A percentile compares a stretch with the other conserved stretches of the same genome.
These are phyloP conservation scores for Pogonomyrmex californicus DNA, from an alignment of 1,140 invertebrate genomes.

Conservation along the genomic window DNA sequence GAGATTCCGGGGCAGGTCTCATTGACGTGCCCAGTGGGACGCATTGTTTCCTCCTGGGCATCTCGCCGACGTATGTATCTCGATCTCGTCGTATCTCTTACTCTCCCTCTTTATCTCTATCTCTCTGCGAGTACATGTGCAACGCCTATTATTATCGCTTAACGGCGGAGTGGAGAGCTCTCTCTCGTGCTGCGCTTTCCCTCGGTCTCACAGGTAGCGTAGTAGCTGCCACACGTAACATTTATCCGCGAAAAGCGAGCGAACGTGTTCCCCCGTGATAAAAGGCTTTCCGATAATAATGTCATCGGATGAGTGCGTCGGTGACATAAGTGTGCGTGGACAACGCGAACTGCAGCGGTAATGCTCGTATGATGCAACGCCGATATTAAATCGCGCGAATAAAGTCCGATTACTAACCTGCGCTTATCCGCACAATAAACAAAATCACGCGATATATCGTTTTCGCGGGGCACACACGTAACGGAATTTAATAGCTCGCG, in stretches of 20 bases:
- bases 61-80: conserved; percentile 46
- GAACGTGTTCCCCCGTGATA: conserved; percentile 53
- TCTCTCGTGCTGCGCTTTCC: conserved; percentile 43
- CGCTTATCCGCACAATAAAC: conserved; percentile 44
- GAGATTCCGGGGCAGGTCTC: conserved; percentile 61
- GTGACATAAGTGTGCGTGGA: conserved; percentile 50
- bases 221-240: conserved; percentile 34
- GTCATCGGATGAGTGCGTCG: conserved; percentile 57
- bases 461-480: neutral
- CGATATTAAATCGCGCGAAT: conserved; percentile 37
- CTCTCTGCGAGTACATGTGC: conserved; percentile 61
- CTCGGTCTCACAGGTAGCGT: conserved; percentile 27
- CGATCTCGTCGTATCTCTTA: conserved; percentile 51
- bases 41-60: conserved; percentile 62
- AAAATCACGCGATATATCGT: conserved; percentile 42
- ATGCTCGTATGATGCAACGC: neutral
- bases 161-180: conserved; percentile 50
- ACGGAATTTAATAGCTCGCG: conserved; percentile 59
- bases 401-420: conserved; percentile 47
- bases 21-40: conserved; percentile 62
- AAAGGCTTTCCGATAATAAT: conserved; percentile 65
- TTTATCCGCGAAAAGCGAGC: conserved; percentile 62
- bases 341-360: conserved; percentile 22
- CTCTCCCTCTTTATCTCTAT: conserved; percentile 11
- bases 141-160: conserved; percentile 71